A percentile compares a stretch with the other conserved stretches of the same genome.
Conservation (phyloP, 2,113 vertebrate species). For the Noctilio leporinus region DNA sequence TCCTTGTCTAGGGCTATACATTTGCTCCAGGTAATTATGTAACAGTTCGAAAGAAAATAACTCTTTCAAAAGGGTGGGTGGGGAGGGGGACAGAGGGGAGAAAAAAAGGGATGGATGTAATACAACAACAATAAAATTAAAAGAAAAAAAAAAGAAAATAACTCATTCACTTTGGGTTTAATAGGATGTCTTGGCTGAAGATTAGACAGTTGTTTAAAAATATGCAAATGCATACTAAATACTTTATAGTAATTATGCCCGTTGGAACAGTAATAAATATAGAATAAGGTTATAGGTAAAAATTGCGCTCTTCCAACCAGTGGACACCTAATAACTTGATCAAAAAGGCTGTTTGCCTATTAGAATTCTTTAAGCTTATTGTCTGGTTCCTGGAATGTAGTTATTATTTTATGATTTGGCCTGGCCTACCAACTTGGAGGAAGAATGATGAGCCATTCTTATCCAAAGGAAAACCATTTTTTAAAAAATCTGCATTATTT, state of each 20-base stretch:
- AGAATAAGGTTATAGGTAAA: background rate
- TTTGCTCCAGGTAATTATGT: background rate
- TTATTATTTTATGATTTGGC: background rate
- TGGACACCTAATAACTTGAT: background rate
- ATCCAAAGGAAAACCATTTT: constrained; percentile 13
- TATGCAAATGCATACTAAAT: background rate
- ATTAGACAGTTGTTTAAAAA: constrained; percentile 29
- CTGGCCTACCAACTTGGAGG: background rate
- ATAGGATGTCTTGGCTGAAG: background rate
- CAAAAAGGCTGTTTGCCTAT: background rate
- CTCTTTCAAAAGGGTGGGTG: constrained; percentile 12
- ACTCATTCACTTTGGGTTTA: background rate
- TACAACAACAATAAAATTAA: too few relatives aligned
- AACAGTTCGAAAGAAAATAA: constrained; percentile 23
- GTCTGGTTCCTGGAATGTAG: background rate
- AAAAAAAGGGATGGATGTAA: too few relatives aligned
- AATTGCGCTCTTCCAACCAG: background rate
- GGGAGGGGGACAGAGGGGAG: too few relatives aligned
- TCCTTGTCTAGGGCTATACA: background rate
- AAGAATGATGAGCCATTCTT: background rate
- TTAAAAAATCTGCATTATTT: background rate
- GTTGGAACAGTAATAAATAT: background rate
- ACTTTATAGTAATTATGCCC: background rate
- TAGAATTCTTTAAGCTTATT: background rate
- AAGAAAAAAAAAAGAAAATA: constrained; percentile 49